Base-by-base conservation (phyloP, 2,797 vertebrate species). In the Manis javanica region DNA sequence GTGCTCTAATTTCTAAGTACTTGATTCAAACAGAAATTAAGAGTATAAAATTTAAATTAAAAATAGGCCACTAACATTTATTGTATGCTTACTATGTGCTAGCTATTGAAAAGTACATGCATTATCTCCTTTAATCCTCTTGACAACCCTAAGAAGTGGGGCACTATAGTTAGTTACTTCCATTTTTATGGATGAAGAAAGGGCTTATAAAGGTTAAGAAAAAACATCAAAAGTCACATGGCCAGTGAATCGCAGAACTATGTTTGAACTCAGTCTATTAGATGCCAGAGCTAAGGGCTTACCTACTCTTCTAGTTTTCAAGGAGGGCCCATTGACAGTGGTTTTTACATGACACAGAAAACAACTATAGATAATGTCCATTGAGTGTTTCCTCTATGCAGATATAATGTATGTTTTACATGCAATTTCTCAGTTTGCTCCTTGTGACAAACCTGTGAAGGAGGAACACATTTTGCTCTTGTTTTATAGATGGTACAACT, bases 101-200 rank as follows among this genome's bases (percentile, higher is more conserved):
- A 71, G 42, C 46, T 16, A 63, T 51, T 75, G 85, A 46, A 46
- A 86, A 71, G 39, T 57, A 24, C 37, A 63, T 55, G 6, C 12
- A 4, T 74, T 55, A 75, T 88, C n/a, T 79, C 23, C 93, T 57
- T 95, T 77, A 46, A 93, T 94, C 8, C 34, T 88, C n/a, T n/a
- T 26, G 31, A 53, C 5, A 64, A 24, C 14, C 21, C 34, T 74
- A 90, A 90, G 53, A 84, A 42, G 84, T 46, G 26, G n/a, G 11
- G 11, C n/a, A 31, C 29, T 87, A 11, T 7, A 69, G 24, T 88
- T 61, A 39, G 37, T 39, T 39, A 66, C 26, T 94, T 95, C 13
- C n/a, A 46, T 39, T 87, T 83, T 74, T 97, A 34, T 46, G 91
- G 63, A 34, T 92, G 14, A 91, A 68, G 34, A 88, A 79, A 90